phyloP scores from a whole-genome alignment of 2,113 vertebrate species.

The Phainopepla nitens region DNA sequence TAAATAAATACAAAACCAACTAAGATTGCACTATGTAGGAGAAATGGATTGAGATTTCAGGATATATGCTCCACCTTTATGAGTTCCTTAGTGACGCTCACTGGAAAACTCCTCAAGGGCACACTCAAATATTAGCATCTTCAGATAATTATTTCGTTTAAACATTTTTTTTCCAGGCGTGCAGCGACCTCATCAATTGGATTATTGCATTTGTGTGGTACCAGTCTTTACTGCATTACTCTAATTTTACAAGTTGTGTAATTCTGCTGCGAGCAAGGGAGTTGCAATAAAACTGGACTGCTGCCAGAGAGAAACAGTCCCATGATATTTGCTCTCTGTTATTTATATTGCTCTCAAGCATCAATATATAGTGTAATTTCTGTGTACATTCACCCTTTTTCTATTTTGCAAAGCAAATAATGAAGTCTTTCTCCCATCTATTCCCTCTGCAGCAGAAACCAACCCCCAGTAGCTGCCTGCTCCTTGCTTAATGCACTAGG shows the following conservation, averaged over 20 bases:
- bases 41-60: constrained; percentile 66
- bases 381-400: constrained; percentile 21
- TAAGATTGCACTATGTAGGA: constrained; percentile 78
- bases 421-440: background rate
- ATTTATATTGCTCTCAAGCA: constrained; percentile 44
- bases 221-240: constrained; percentile 28
- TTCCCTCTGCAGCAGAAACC: constrained; percentile 21
- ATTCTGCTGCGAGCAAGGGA: constrained; percentile 45
- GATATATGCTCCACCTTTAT: constrained; percentile 51
- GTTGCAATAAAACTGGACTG: constrained; percentile 22
- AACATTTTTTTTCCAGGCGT: background rate
- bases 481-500: background rate
- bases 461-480: background rate
- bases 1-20: constrained; percentile 83
- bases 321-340: background rate
- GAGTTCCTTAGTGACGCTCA: constrained; percentile 42
- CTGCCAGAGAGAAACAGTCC: constrained; percentile 17
- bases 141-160: constrained; percentile 22
- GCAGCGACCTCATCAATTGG: constrained; percentile 26
- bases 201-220: constrained; percentile 42
- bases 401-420: constrained; percentile 28
- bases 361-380: constrained; percentile 26
- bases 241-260: constrained; percentile 28
- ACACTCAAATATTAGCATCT: constrained; percentile 46
- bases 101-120: constrained; percentile 21